Evolutionary conservation across 2,113 vertebrate species (phyloP).

Genomic region (Petrocephalus zakoni): DNA sequence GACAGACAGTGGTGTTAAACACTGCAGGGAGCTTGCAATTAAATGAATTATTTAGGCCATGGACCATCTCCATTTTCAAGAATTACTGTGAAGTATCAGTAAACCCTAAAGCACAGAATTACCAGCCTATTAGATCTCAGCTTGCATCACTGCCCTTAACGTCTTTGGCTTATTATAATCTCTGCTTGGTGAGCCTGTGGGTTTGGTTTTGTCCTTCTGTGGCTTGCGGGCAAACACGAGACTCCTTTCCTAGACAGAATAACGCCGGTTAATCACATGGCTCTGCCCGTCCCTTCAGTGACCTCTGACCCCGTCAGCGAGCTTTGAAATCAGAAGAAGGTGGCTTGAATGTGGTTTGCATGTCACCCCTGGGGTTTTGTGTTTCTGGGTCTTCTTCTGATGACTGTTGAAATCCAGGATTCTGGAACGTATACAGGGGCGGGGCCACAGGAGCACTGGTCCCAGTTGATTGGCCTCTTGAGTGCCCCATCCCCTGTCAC

Average conservation of each 20-base stretch:
- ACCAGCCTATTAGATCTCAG: neutral
- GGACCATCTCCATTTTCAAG: neutral
- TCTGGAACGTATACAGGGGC: neutral
- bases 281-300: neutral
- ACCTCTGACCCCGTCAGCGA: neutral
- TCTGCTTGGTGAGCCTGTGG: neutral
- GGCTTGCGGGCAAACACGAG: neutral
- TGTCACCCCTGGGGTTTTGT: neutral
- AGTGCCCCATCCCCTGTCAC: neutral
- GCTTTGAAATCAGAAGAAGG: neutral
- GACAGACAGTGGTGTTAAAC: neutral
- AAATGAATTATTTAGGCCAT: neutral
- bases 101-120: conserved; percentile 1
- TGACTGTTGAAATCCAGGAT: neutral
- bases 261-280: neutral
- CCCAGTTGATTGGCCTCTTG: neutral
- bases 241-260: neutral
- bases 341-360: neutral
- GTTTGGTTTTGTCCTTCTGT: neutral
- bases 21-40: neutral
- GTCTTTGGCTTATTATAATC: neutral
- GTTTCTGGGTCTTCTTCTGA: neutral
- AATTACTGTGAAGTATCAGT: neutral
- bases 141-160: neutral
- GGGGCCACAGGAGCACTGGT: neutral